phyloP scores from a whole-genome alignment of 2,888 invertebrate genomes.

The Tachina grossa region DNA sequence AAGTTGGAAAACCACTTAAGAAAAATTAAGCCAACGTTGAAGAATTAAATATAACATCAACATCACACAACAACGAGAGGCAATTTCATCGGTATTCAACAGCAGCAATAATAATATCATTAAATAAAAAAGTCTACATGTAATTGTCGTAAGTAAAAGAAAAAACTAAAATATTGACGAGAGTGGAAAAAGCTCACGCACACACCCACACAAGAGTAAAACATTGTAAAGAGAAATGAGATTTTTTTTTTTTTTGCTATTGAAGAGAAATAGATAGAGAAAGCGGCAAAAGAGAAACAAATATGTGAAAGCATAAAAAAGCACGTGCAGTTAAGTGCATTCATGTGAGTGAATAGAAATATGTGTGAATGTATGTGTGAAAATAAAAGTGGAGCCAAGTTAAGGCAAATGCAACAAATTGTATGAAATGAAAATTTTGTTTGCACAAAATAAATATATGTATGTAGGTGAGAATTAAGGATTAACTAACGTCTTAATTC shows the following conservation, averaged over 20 bases:
- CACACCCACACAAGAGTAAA: conserved; percentile 11
- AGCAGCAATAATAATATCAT: not conserved
- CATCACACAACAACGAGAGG: conserved; percentile 1
- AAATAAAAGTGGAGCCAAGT: conserved; percentile 45
- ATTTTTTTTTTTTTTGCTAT: not conserved
- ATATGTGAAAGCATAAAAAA: conserved; percentile 54
- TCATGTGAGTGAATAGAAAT: conserved; percentile 36
- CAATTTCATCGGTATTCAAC: not conserved
- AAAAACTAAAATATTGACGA: not conserved
- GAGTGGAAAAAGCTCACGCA: not conserved
- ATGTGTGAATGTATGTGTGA: too few relatives aligned
- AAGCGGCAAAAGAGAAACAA: not conserved
- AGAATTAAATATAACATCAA: conserved; percentile 26
- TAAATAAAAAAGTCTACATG: conserved; percentile 1
- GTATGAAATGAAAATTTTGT: not conserved
- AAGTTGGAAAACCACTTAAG: conserved; percentile 69
- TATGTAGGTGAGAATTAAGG: too few relatives aligned
- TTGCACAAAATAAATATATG: not conserved
- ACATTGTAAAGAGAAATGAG: conserved; percentile 13
- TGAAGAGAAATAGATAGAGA: conserved; percentile 23
- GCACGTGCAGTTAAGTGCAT: conserved; percentile 52
- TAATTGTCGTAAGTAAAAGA: conserved; percentile 56
- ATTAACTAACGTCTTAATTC: too few relatives aligned
- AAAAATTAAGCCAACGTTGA: conserved; percentile 47
- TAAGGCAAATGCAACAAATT: not conserved